These are phyloP conservation scores for Haliclystus octoradiatus DNA, from an alignment of 30 jellyfish, hydroid and myxozoan species.

Conservation along the genomic window DNA sequence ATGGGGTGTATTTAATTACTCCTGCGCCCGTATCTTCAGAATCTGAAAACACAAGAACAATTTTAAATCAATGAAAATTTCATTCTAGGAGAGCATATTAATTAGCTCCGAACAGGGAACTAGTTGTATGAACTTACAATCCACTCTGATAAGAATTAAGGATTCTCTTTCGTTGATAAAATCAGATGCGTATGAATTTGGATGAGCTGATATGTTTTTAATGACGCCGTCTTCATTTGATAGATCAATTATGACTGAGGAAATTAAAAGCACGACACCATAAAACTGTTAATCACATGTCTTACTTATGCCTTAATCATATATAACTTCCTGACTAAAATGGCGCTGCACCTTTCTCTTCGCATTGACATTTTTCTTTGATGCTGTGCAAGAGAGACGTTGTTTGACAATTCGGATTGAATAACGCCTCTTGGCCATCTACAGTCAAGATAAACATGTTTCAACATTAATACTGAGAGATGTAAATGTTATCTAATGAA, in stretches of 20 bases:
- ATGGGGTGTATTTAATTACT: constrained; percentile 31
- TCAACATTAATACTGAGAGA: no score
- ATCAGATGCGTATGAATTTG: constrained; percentile 46
- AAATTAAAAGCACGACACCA: no score
- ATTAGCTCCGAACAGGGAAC: not conserved
- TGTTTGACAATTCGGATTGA: constrained; percentile 40
- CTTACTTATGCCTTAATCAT: not conserved
- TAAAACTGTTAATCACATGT: no score
- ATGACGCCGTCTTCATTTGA: constrained; percentile 53
- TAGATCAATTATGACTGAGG: constrained; percentile 33
- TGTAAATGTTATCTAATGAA: no score
- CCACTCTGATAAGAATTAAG: constrained; percentile 41
- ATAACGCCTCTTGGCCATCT: constrained; percentile 54
- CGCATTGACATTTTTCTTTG: constrained; percentile 35
- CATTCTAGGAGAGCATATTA: no score
- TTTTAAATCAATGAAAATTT: no score
- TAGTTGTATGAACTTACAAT: constrained; percentile 20
- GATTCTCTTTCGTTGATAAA: constrained; percentile 37
- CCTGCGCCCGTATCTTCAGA: constrained; percentile 37
- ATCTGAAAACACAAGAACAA: not conserved
- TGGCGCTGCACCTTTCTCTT: constrained; percentile 5
- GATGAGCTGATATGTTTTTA: constrained; percentile 41
- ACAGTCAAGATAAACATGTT: not conserved
- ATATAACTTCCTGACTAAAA: not conserved
- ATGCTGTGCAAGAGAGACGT: constrained; percentile 40